Conservation (phyloP, 1,140 invertebrate genomes). For the Melanaphis sacchari region DNA sequence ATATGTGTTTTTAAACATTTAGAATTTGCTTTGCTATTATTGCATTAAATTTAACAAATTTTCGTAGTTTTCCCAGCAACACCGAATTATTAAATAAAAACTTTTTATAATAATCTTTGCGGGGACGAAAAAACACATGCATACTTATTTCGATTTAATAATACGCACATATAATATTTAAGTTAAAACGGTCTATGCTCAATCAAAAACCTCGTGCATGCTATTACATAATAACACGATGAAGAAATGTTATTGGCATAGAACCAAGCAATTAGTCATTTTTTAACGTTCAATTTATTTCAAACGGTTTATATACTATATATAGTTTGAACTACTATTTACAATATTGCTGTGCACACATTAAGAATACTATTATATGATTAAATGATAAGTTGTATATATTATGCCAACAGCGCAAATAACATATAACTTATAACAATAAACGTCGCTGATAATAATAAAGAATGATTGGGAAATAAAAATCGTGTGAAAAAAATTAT, state of each 20-base stretch:
- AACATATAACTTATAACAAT: neutral
- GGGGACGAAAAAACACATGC: neutral
- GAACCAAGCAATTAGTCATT: constrained; percentile 38
- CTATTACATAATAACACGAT: neutral
- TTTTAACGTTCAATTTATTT: constrained; percentile 35
- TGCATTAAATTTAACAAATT: neutral
- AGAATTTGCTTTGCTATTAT: too few species aligned
- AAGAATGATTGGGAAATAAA: neutral
- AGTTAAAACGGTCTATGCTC: neutral
- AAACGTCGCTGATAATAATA: neutral
- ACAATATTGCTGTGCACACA: neutral
- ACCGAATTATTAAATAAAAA: neutral
- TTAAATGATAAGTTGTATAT: neutral
- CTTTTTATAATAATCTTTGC: neutral
- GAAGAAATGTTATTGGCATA: neutral
- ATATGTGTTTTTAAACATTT: too few species aligned
- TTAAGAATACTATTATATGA: neutral
- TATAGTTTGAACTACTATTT: neutral
- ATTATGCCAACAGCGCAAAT: neutral
- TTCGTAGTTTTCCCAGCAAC: neutral
- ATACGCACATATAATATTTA: neutral
- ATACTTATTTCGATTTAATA: neutral
- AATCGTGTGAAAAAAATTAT: neutral
- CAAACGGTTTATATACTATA: neutral
- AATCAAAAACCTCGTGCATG: constrained; percentile 36